phyloP scores from a whole-genome alignment of 2,113 vertebrate genomes.

The Bufo gargarizans region DNA sequence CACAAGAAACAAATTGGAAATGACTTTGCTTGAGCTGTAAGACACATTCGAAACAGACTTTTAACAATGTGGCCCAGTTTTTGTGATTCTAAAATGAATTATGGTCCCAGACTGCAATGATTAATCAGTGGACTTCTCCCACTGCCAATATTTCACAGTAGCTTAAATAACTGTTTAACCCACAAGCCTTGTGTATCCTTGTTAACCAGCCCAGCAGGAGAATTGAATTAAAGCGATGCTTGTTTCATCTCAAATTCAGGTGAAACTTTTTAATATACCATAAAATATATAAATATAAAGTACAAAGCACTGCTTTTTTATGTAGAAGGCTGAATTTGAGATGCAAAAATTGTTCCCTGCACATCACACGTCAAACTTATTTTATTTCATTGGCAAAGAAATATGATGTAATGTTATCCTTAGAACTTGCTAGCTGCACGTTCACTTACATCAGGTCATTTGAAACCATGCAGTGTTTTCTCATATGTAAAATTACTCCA shows the following conservation, averaged over 20 bases:
- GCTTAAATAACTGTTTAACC: constrained; percentile 30
- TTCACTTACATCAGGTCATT: background rate
- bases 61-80: constrained; percentile 39
- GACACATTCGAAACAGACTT: constrained; percentile 30
- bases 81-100: constrained; percentile 26
- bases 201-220: background rate
- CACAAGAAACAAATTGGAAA: constrained; percentile 54
- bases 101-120: constrained; percentile 24
- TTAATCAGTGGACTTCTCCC: constrained; percentile 26
- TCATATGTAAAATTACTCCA: background rate
- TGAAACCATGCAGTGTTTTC: background rate
- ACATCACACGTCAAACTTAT: background rate
- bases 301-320: background rate
- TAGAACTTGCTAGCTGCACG: background rate
- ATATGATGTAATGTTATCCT: background rate
- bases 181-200: background rate
- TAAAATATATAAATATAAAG: background rate
- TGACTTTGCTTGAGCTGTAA: constrained; percentile 51
- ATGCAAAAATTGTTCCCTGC: background rate
- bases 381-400: background rate
- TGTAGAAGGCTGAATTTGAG: background rate
- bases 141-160: constrained; percentile 27
- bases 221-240: background rate
- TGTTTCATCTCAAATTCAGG: background rate
- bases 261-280: background rate